A percentile compares a stretch with the other conserved stretches of the same genome.
These are phyloP conservation scores for Pteropus rufus DNA, from an alignment of 2,797 vertebrate genomes.

Conservation along the genomic window DNA sequence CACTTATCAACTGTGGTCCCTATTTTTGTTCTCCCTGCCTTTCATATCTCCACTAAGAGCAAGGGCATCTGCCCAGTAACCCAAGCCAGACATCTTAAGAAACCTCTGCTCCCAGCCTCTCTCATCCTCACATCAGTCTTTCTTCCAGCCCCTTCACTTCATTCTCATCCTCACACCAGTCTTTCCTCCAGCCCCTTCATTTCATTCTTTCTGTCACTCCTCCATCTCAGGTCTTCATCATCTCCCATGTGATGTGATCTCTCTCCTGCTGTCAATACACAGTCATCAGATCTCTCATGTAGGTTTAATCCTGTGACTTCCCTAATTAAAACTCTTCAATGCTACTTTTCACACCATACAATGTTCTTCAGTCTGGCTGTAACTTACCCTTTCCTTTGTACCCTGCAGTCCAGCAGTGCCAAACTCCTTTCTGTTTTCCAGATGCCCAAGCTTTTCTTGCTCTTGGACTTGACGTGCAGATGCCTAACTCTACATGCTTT, in stretches of 20 bases:
- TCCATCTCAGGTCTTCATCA: neutral
- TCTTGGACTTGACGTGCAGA: neutral
- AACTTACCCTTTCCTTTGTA: neutral
- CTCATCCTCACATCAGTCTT: neutral
- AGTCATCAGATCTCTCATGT: neutral
- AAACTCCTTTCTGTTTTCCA: neutral
- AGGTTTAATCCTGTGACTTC: neutral
- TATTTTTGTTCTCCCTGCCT: neutral
- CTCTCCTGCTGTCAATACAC: neutral
- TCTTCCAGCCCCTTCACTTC: neutral
- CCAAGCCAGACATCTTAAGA: neutral
- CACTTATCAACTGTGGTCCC: neutral
- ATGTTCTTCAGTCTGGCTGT: neutral
- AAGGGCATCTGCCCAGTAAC: neutral
- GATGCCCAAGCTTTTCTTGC: neutral
- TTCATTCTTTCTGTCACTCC: neutral
- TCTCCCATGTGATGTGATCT: neutral
- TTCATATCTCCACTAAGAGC: neutral
- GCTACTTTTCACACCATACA: too few relatives aligned
- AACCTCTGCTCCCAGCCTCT: neutral
- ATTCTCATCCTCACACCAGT: neutral
- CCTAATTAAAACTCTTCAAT: neutral
- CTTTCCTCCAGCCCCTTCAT: neutral
- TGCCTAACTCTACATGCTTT: neutral
- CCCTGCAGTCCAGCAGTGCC: fast-evolving